A percentile compares a stretch with the other conserved stretches of the same genome.
phyloP scores from a whole-genome alignment of 2,797 vertebrate species.

The Rhodeus uyekii region DNA sequence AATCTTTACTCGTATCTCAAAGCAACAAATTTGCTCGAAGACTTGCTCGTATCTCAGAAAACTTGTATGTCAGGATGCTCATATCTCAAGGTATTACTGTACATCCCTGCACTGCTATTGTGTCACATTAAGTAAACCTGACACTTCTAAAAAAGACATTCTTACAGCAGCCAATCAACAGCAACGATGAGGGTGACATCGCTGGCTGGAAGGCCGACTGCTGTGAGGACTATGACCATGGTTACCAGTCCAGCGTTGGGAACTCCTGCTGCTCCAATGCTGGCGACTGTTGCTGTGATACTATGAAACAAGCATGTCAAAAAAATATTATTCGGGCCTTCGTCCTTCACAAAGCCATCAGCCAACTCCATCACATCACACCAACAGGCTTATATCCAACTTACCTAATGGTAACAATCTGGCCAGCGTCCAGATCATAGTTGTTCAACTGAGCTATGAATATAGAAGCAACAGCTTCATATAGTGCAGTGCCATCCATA shows the following conservation, averaged over 20 bases:
- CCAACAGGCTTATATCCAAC: background rate
- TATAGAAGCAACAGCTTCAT: constrained; percentile 94
- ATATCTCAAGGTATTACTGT: no score
- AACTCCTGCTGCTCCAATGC: constrained; percentile 94
- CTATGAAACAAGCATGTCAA: constrained; percentile 68
- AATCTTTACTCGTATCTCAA: no score
- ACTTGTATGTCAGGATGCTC: no score
- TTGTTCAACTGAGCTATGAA: constrained; percentile 96
- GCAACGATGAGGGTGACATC: constrained; percentile 96
- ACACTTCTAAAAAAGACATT: constrained; percentile 53
- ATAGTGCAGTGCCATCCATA: constrained; percentile 97
- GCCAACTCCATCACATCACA: background rate
- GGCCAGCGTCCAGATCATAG: constrained; percentile 84
- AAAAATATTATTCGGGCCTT: constrained; percentile 14
- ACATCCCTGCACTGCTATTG: background rate
- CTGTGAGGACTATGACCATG: constrained; percentile 97
- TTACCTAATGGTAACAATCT: constrained; percentile 95
- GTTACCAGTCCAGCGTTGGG: constrained; percentile 96
- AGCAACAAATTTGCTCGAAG: no score
- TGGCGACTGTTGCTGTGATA: constrained; percentile 93
- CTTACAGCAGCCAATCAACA: constrained; percentile 99
- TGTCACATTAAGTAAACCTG: background rate
- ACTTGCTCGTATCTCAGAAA: no score
- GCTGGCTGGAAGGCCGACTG: constrained; percentile 89
- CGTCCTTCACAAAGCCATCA: constrained; percentile 11